Base-by-base conservation (phyloP, 2,113 vertebrate genomes). In the Cochlearius cochlearius region DNA sequence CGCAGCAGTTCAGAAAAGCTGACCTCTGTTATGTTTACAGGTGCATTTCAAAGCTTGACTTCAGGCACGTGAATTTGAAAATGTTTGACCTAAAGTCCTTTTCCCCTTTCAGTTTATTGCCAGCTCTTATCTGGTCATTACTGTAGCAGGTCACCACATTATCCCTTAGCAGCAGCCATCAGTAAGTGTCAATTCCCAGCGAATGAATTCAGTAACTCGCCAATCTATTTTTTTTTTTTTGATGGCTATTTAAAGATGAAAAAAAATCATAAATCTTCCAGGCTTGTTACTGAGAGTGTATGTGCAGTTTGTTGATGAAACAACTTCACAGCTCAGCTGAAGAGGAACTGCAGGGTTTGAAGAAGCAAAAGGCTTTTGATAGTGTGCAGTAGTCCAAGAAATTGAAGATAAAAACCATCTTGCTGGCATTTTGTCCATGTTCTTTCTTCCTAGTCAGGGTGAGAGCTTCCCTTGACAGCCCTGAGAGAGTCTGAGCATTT, bases 241-340 rank as follows among this genome's bases (percentile, higher is more conserved):
- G 63, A 80, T 76, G 50, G 67, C 75, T 95, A 59, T 95, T 97
- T 96, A 96, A 95, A 93, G 94, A 90, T 95, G 94, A 88, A 94
- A 96, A 90, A 90, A 97, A 93, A 80, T 94, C 71, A 79, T 97
- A 93, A 92, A 92, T 97, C 96, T 88, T 86, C 50, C 86, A 90
- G 75, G 75, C 86, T 93, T 94, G 88, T 96, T 82, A 80, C 22
- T 94, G 86, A 88, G 88, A 83, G 63, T 92, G 93, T 94, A 86
- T 93, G 88, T 83, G 69, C 72, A 90, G 96, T 95, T 96, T 93
- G 93, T 92, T 92, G 85, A 95, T 83, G 88, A 83, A 96, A 94
- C 90, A 95, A 71, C 95, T 93, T 96, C 82, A 95, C 63, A 88
- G 88, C 38, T 95, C 86, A 96, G 75, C 72, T 80, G 85, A 95